Conservation (phyloP, 2,113 vertebrate species). For the Paradoxurus hermaphroditus region DNA sequence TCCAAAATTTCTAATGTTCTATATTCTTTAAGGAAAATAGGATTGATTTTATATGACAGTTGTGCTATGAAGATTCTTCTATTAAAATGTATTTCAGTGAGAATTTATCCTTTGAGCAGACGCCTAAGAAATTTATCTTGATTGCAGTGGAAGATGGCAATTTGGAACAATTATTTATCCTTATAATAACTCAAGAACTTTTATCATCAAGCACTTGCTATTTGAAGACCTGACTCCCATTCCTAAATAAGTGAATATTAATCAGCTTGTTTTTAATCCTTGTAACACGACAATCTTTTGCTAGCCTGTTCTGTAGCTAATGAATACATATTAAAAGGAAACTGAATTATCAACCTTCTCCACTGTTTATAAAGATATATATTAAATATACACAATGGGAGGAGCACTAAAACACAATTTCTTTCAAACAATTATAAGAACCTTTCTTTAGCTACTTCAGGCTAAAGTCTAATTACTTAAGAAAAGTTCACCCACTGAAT, state of each 20-base stretch:
- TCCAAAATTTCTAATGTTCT: slow-evolving; percentile 16
- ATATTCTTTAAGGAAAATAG: not conserved
- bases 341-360: slow-evolving; percentile 36
- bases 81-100: slow-evolving; percentile 57
- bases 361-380: slow-evolving; percentile 29
- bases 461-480: slow-evolving; percentile 20
- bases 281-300: slow-evolving; percentile 40
- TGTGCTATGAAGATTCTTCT: not conserved
- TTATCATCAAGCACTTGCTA: slow-evolving; percentile 69
- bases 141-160: slow-evolving; percentile 72
- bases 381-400: not conserved
- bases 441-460: not conserved
- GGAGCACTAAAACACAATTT: not conserved
- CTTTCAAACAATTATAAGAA: not conserved
- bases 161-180: slow-evolving; percentile 76
- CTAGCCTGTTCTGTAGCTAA: not conserved
- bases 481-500: slow-evolving; percentile 2
- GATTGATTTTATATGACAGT: not conserved
- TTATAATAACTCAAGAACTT: slow-evolving; percentile 76
- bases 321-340: not conserved
- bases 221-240: slow-evolving; percentile 70
- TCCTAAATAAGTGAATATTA: slow-evolving; percentile 61
- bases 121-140: slow-evolving; percentile 74
- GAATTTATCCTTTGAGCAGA: slow-evolving; percentile 64
- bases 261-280: slow-evolving; percentile 61